phyloP scores from a whole-genome alignment of 2,888 invertebrate species.

The Caenorhabditis zanzibari region DNA sequence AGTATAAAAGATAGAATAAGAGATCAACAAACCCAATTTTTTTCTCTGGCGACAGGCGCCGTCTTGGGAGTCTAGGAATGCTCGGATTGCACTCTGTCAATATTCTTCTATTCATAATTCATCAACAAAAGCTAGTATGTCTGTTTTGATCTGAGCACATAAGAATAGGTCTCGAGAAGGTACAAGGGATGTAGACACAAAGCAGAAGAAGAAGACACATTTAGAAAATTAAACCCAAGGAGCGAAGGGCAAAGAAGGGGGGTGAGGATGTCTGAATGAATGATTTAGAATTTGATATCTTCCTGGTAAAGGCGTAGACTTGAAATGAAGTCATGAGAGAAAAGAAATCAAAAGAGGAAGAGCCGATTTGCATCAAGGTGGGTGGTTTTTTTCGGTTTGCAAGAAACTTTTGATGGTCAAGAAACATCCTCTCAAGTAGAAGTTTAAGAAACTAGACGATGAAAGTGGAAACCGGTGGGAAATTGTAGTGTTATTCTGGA shows the following conservation, averaged over 20 bases:
- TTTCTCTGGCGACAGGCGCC: conserved; percentile 12
- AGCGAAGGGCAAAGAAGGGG: neutral
- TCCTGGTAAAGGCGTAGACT: conserved; percentile 19
- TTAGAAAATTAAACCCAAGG: conserved; percentile 59
- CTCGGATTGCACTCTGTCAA: conserved; percentile 49
- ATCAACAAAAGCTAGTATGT: conserved; percentile 27
- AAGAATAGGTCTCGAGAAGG: conserved; percentile 37
- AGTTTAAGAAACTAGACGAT: conserved; percentile 42
- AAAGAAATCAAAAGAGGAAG: conserved; percentile 34
- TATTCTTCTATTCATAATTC: conserved; percentile 41
- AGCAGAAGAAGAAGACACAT: conserved; percentile 32
- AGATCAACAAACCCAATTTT: conserved; percentile 50
- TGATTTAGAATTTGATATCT: conserved; percentile 56
- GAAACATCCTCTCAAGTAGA: conserved; percentile 22
- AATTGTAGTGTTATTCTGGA: conserved; percentile 44
- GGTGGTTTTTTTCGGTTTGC: conserved; percentile 8
- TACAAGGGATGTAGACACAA: conserved; percentile 12
- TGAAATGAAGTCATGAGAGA: conserved; percentile 15
- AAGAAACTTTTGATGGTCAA: conserved; percentile 35
- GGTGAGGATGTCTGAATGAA: conserved; percentile 36
- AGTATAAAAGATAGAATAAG: conserved; percentile 46
- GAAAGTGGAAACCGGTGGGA: conserved; percentile 60
- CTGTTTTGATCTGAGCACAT: conserved; percentile 23
- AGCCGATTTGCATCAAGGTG: conserved; percentile 35
- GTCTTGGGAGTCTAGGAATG: conserved; percentile 21